Evolutionary conservation across 2,888 invertebrate species (phyloP), one percentile per base, ranked within the genome.

Genomic region (Dynastes grantii): DNA sequence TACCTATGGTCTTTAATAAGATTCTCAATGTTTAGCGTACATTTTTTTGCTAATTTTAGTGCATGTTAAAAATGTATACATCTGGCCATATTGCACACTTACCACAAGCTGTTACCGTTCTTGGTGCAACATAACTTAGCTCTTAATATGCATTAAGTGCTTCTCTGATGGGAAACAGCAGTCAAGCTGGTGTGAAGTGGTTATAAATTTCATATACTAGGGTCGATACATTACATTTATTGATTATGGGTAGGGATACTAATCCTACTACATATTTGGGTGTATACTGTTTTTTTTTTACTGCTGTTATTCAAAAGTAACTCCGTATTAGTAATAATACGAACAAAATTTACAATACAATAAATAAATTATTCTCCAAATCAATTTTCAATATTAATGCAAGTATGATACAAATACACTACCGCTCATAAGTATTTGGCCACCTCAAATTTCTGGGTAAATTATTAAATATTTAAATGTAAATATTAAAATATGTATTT

Each of bases 101-200:
- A 45, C 9, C 13, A 13, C 67, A 67, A 45, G 67, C 67, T 73
- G 58, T 73, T 73, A 37, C 22, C 40, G 37, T n/a, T 55, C 40
- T 37, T 40, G 73, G n/a, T 73, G 58, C 58, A 73, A 73, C 73
- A 73, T 73, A 73, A 73, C 73, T 73, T 73, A 16, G 73, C 73
- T 73, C 58, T 73, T 73, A 73, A 58, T 51, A 29, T 40, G 58
- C 61, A 61, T 58, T 68, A 29, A 51, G 51, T 16, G 51, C 13
- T 68, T 40, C 13, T 51, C 51, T 63, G 29, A 63, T 68, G 68
- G 51, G 51, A 51, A 68, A 27, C 51, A 68, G 68, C 51, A 68
- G 68, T 49, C 27, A 51, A 51, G 68, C 51, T 68, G 32, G 32
- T 51, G 68, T 27, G 2, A 68, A 68, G 51, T 68, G 68, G 49